Evolutionary conservation across 2,113 vertebrate species (phyloP).

Genomic region (Nothoprocta perdicaria): DNA sequence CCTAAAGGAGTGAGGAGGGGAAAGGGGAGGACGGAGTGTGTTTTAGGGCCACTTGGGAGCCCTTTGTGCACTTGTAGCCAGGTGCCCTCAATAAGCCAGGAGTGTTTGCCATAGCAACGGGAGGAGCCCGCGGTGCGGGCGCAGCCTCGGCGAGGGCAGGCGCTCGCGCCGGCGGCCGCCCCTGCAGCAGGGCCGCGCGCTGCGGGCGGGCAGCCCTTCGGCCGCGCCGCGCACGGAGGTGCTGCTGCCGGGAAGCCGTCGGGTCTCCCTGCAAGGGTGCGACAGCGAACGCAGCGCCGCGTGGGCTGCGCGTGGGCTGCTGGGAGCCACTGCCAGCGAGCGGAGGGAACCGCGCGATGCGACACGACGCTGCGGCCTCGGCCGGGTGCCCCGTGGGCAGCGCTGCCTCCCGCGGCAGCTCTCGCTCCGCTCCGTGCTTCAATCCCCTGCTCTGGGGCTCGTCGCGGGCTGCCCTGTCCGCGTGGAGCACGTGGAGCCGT

Average conservation of each 20-base stretch:
- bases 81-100: slow-evolving; percentile 76
- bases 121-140: neutral
- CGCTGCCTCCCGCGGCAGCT: fast-evolving
- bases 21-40: neutral
- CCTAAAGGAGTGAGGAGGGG: neutral
- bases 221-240: no score
- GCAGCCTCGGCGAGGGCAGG: slow-evolving; percentile 18
- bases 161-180: neutral
- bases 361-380: neutral
- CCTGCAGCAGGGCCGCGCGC: no score
- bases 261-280: no score
- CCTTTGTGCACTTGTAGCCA: slow-evolving; percentile 55
- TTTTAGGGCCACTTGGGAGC: slow-evolving; percentile 40
- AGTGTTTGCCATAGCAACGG: slow-evolving; percentile 76
- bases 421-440: neutral
- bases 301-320: no score
- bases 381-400: neutral
- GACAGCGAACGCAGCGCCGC: no score
- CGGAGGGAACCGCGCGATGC: no score
- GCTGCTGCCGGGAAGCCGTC: no score
- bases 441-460: neutral
- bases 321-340: no score
- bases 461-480: neutral
- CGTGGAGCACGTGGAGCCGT: neutral
- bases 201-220: no score